These are phyloP conservation scores for Paramuricea clavata DNA, from an alignment of 92 coral and sea anemone species.

Conservation along the genomic window DNA sequence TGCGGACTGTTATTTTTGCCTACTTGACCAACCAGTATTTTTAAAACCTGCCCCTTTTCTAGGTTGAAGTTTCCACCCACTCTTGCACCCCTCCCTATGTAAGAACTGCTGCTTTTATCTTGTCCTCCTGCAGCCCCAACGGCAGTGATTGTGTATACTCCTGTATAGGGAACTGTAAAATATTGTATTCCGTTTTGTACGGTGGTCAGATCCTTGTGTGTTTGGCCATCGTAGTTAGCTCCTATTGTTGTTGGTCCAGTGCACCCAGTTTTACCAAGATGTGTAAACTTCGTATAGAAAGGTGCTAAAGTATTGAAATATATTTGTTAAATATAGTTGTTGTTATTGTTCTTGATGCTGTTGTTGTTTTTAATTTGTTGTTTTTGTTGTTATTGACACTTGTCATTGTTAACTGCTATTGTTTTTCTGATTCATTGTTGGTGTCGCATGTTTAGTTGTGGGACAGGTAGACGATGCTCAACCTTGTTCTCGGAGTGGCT, in stretches of 20 bases:
- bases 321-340: not conserved
- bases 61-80: not conserved
- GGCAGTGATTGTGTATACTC: constrained; percentile 64
- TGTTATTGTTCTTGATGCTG: not conserved
- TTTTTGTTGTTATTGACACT: too few species aligned
- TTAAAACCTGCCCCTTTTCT: constrained; percentile 4
- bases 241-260: constrained; percentile 57
- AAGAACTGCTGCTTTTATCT: not conserved
- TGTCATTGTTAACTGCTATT: too few species aligned
- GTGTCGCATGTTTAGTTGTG: too few species aligned
- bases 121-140: constrained; percentile 69
- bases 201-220: constrained; percentile 54
- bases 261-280: constrained; percentile 51
- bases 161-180: constrained; percentile 69
- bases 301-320: constrained; percentile 1
- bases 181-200: constrained; percentile 65
- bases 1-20: not conserved
- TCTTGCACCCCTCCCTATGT: not conserved
- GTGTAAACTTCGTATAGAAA: constrained; percentile 28
- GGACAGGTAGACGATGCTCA: too few species aligned
- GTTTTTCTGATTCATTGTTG: too few species aligned
- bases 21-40: constrained; percentile 24
- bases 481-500: too few species aligned
- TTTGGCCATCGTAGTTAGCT: constrained; percentile 39
- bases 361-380: too few species aligned